phyloP scores from a whole-genome alignment of 1,140 invertebrate species.

The Lordiphosa mommai region DNA sequence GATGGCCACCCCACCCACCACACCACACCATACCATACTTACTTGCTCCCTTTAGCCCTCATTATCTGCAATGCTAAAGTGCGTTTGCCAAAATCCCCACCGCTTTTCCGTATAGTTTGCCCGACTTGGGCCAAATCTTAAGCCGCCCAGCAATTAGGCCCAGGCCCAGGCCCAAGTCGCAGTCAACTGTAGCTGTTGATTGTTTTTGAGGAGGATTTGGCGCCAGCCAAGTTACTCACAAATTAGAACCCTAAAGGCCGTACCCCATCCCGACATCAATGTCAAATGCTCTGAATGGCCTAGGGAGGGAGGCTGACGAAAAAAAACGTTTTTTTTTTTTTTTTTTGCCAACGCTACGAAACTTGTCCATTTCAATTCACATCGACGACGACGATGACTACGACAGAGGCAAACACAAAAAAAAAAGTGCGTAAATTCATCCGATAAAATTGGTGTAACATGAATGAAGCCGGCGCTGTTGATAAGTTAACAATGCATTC shows the following conservation, averaged over 20 bases:
- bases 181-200: constrained; percentile 50
- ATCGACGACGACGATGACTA: constrained; percentile 3
- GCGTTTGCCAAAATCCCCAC: too few relatives aligned
- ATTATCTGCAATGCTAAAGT: constrained; percentile 37
- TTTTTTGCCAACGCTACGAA: constrained; percentile 14
- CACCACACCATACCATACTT: background rate
- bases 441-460: constrained; percentile 50
- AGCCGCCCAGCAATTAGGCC: constrained; percentile 43
- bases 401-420: background rate
- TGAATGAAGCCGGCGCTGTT: constrained; percentile 38
- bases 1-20: constrained; percentile 32
- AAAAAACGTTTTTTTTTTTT: constrained; percentile 16
- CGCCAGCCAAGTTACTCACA: background rate
- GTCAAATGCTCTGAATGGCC: constrained; percentile 54
- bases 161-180: constrained; percentile 60
- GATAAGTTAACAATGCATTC: constrained; percentile 52
- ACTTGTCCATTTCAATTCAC: constrained; percentile 40
- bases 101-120: too few relatives aligned
- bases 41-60: constrained; percentile 23
- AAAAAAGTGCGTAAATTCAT: constrained; percentile 49
- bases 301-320: background rate
- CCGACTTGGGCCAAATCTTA: constrained; percentile 9
- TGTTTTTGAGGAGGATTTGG: constrained; percentile 23
- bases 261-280: constrained; percentile 26
- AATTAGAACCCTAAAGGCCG: background rate